Conservation (phyloP, 1,140 invertebrate species). For the Camponotus vicinus region DNA sequence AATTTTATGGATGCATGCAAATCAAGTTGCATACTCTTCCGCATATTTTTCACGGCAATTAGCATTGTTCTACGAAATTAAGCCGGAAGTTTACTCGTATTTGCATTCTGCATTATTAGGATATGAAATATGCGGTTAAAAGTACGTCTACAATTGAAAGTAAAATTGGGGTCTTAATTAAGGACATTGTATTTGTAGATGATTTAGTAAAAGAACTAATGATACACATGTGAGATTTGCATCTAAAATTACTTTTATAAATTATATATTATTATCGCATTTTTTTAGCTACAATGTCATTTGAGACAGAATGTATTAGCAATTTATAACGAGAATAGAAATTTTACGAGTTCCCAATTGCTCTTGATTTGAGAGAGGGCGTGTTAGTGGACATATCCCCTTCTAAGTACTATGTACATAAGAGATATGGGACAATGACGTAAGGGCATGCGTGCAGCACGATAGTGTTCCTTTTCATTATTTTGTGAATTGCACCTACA, state of each 20-base stretch:
- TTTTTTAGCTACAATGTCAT: neutral
- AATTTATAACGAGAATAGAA: neutral
- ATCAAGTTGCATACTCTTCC: neutral
- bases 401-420: slow-evolving; percentile 14
- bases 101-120: neutral
- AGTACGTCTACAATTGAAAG: neutral
- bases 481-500: neutral
- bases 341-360: slow-evolving; percentile 10
- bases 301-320: neutral
- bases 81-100: neutral
- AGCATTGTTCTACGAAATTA: neutral
- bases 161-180: neutral
- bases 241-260: slow-evolving; percentile 1
- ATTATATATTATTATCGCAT: neutral
- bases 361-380: neutral
- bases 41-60: slow-evolving; percentile 35
- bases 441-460: slow-evolving; percentile 46
- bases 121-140: neutral
- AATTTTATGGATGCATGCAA: slow-evolving; percentile 1
- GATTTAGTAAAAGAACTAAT: slow-evolving; percentile 3
- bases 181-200: neutral
- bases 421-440: slow-evolving; percentile 24
- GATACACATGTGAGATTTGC: neutral
- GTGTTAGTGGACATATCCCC: slow-evolving; percentile 11
- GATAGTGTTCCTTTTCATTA: slow-evolving; percentile 52